Evolutionary conservation across 2,113 vertebrate species (phyloP).

Genomic region (Anguilla rostrata): DNA sequence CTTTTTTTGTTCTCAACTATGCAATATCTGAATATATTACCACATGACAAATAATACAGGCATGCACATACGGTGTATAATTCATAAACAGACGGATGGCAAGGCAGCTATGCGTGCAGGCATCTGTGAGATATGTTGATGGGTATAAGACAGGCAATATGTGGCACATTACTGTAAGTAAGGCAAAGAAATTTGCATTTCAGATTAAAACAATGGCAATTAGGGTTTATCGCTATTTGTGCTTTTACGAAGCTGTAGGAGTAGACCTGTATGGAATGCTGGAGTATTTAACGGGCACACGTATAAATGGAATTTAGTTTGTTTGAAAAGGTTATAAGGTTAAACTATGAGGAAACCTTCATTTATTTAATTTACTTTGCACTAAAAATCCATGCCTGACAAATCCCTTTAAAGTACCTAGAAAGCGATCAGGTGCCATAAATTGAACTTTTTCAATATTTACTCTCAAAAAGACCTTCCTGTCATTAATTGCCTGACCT

Average conservation of each 20-base stretch:
- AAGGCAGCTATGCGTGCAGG: constrained; percentile 58
- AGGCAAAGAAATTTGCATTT: constrained; percentile 51
- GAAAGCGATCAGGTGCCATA: constrained; percentile 60
- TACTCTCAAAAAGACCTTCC: constrained; percentile 70
- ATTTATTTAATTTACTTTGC: constrained; percentile 20
- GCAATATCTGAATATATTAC: constrained; percentile 58
- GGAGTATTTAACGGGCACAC: constrained; percentile 55
- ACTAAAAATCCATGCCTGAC: not conserved
- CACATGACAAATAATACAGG: constrained; percentile 49
- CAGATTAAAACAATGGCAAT: constrained; percentile 34
- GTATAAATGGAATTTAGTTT: constrained; percentile 61
- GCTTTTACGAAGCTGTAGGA: constrained; percentile 37
- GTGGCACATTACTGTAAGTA: constrained; percentile 43
- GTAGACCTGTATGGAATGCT: constrained; percentile 55
- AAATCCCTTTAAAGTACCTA: not conserved
- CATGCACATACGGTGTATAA: constrained; percentile 42
- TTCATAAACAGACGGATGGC: constrained; percentile 52
- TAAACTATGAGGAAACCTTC: constrained; percentile 55
- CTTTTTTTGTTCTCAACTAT: constrained; percentile 68
- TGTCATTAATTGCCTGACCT: constrained; percentile 94
- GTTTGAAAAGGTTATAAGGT: constrained; percentile 59
- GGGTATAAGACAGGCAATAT: constrained; percentile 56
- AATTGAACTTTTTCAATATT: constrained; percentile 61
- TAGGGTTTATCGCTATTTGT: constrained; percentile 38
- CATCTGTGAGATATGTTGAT: constrained; percentile 69